Evolutionary conservation across 2,797 vertebrate genomes (phyloP).

Genomic region (Karalla daura): DNA sequence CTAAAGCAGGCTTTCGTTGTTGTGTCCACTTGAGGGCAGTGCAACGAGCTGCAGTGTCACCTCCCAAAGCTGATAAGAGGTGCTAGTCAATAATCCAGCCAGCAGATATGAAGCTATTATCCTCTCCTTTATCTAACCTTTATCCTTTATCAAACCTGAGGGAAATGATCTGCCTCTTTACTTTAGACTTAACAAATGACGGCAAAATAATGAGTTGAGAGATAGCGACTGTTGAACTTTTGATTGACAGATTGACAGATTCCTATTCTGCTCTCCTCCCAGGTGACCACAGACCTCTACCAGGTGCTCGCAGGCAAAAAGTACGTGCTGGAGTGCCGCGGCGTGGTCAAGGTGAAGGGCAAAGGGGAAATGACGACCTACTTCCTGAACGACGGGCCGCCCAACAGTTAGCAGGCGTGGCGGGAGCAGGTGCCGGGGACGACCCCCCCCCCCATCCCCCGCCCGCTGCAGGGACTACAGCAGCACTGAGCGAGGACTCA

Average conservation of each 20-base stretch:
- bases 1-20: background rate
- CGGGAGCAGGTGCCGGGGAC: constrained; percentile 53
- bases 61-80: background rate
- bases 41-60: background rate
- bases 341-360: constrained; percentile 95
- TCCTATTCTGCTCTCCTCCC: constrained; percentile 5
- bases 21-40: background rate
- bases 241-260: no score
- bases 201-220: no score
- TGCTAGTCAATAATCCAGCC: background rate
- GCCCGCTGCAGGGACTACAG: constrained; percentile 69
- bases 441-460: no score
- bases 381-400: constrained; percentile 93
- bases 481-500: constrained; percentile 74
- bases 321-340: constrained; percentile 92
- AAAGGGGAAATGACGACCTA: constrained; percentile 98
- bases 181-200: no score
- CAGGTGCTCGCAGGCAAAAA: constrained; percentile 92
- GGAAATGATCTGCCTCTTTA: no score
- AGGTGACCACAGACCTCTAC: constrained; percentile 95
- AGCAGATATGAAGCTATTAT: background rate
- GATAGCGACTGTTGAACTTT: no score
- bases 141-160: no score
- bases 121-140: background rate
- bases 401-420: constrained; percentile 87